Evolutionary conservation across 2,888 invertebrate species (phyloP).

Genomic region (Fragum whitleyi): DNA sequence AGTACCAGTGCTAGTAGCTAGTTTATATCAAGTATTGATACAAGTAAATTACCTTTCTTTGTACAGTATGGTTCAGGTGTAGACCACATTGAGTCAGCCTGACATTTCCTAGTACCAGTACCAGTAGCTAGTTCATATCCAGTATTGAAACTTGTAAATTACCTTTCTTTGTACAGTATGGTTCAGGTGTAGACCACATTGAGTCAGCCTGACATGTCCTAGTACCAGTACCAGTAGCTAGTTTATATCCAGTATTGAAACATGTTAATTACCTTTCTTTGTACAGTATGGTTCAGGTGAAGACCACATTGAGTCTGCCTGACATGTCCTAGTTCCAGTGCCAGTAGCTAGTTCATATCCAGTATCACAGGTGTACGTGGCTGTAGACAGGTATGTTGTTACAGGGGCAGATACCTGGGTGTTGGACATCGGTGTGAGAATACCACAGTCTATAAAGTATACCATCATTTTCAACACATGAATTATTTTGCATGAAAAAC

Average conservation of each 20-base stretch:
- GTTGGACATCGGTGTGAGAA: conserved; percentile 25
- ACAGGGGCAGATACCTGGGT: conserved; percentile 9
- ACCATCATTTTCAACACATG: too few relatives aligned
- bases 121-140: conserved; percentile 26
- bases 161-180: conserved; percentile 13
- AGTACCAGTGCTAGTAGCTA: not conserved
- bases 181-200: conserved; percentile 29
- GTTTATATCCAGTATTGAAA: conserved; percentile 28
- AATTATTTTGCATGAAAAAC: too few relatives aligned
- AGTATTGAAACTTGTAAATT: too few relatives aligned
- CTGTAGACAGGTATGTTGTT: conserved; percentile 15
- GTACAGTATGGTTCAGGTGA: conserved; percentile 5
- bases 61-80: conserved; percentile 1
- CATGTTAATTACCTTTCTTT: conserved; percentile 23
- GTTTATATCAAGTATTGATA: conserved; percentile 25
- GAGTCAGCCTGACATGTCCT: conserved; percentile 30
- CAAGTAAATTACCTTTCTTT: conserved; percentile 24
- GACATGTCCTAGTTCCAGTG: conserved; percentile 27
- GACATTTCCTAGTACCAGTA: conserved; percentile 27
- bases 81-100: conserved; percentile 25
- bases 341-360: conserved; percentile 26
- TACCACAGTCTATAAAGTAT: conserved; percentile 53
- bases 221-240: not conserved
- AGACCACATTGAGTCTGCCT: conserved; percentile 29
- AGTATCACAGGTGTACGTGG: conserved; percentile 33